Evolutionary conservation across 1,140 invertebrate species (phyloP), one percentile per base, ranked within the genome.

Genomic region (Cherax quadricarinatus): DNA sequence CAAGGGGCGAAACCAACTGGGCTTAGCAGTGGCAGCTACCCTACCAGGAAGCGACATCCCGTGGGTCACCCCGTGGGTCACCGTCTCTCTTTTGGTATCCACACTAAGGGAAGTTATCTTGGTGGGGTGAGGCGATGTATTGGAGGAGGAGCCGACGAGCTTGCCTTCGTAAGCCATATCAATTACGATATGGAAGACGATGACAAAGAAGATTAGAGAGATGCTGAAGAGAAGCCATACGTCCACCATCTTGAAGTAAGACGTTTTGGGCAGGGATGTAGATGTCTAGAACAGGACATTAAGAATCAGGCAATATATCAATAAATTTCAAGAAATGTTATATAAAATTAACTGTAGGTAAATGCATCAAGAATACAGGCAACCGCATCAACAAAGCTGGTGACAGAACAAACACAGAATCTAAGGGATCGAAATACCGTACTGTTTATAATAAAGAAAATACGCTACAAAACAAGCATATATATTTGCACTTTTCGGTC

Each of bases 161-260:
- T 91, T 91, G 5, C 89, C 89, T 7, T 91, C 89, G 24, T 3
- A 24, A 21, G 89, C 89, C 89, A 91, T 86, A 75, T 91, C 89
- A 51, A 91, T 91, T 48, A 91, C 60, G 24, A 91, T 57, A 30
- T 91, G 89, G 84, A 86, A 91, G 84, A 91, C 84, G 89, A 91
- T 91, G 48, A 91, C 89, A 75, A 91, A 91, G 84, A 91, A 91
- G 57, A 91, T 91, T 57, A 91, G 83, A 3, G 89, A 91, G 89
- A 91, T 91, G 75, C 49, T 57, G 81, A 91, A 91, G 30, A 91
- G 84, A 3, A 91, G 84, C 89, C 89, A 91, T 53, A 91, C 89
- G 83, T 91, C 89, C 84, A 91, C 89, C 89, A 91, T 91, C 75
- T 91, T 91, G 89, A 91, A 91, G 89, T 91, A 91, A 7, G 89